Evolutionary conservation across 2,888 invertebrate genomes (phyloP).

Genomic region (Patella caerulea): DNA sequence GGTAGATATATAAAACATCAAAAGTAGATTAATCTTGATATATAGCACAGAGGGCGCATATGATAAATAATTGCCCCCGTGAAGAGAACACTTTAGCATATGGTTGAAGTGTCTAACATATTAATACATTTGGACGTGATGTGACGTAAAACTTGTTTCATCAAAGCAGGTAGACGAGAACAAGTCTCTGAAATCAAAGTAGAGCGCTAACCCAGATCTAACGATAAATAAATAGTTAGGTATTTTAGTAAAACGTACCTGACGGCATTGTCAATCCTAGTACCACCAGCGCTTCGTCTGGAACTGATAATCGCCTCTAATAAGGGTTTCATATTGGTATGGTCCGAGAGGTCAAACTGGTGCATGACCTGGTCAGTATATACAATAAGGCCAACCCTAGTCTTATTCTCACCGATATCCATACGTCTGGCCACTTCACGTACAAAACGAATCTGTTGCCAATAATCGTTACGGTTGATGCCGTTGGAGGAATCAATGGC

Average conservation of each 20-base stretch:
- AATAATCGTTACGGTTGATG: constrained; percentile 52
- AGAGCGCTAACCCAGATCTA: too few species aligned
- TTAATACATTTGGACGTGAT: too few species aligned
- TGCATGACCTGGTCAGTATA: constrained; percentile 55
- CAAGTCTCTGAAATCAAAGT: too few species aligned
- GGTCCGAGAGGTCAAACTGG: constrained; percentile 48
- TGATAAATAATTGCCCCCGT: too few species aligned
- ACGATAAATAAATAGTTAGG: too few species aligned
- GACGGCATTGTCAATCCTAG: constrained; percentile 44
- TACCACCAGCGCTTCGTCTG: constrained; percentile 46
- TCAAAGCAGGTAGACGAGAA: too few species aligned
- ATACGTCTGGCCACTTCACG: constrained; percentile 51
- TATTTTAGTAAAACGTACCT: neutral
- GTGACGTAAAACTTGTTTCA: too few species aligned
- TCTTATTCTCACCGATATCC: constrained; percentile 47
- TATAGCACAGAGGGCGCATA: too few species aligned
- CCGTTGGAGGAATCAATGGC: constrained; percentile 59
- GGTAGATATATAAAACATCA: too few species aligned
- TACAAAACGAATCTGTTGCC: constrained; percentile 59
- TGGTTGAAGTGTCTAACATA: too few species aligned
- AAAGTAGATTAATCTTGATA: too few species aligned
- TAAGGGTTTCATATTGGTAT: constrained; percentile 42
- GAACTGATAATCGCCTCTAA: constrained; percentile 44
- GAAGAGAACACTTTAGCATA: too few species aligned
- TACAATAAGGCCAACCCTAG: constrained; percentile 56